A percentile compares a stretch with the other conserved stretches of the same genome.
Conservation (phyloP, 1,140 invertebrate genomes). For the Proales similis region DNA sequence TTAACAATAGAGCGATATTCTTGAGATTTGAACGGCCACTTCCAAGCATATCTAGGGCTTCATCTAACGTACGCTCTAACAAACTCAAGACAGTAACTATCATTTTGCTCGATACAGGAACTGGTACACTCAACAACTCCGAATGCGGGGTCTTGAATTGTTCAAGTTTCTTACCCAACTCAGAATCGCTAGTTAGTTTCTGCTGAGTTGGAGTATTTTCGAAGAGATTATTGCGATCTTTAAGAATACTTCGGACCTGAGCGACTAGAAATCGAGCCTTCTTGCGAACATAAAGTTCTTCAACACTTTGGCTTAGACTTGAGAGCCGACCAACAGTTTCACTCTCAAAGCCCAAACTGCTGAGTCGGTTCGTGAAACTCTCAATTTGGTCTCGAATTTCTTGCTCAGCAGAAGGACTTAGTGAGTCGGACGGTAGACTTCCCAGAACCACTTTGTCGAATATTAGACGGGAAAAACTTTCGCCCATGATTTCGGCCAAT, state of each 20-base stretch:
- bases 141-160: neutral
- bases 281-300: slow-evolving; percentile 34
- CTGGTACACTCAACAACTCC: slow-evolving; percentile 11
- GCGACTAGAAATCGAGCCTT: slow-evolving; percentile 16
- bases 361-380: slow-evolving; percentile 31
- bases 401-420: neutral
- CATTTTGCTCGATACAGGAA: slow-evolving; percentile 2
- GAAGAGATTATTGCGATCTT: slow-evolving; percentile 20
- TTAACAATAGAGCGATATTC: slow-evolving; percentile 26
- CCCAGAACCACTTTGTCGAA: slow-evolving; percentile 2
- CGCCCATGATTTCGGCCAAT: neutral
- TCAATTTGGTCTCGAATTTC: neutral
- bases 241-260: slow-evolving; percentile 16
- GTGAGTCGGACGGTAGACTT: slow-evolving; percentile 2
- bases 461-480: slow-evolving; percentile 6
- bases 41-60: neutral
- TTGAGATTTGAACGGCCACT: neutral
- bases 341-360: neutral
- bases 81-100: neutral
- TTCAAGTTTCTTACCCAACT: neutral
- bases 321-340: neutral
- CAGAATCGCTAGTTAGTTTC: neutral
- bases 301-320: neutral
- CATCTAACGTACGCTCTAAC: slow-evolving; percentile 9
- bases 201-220: neutral